A percentile compares a stretch with the other conserved stretches of the same genome.
Conservation (phyloP, 1,140 invertebrate species). For the Heterodera carotae region DNA sequence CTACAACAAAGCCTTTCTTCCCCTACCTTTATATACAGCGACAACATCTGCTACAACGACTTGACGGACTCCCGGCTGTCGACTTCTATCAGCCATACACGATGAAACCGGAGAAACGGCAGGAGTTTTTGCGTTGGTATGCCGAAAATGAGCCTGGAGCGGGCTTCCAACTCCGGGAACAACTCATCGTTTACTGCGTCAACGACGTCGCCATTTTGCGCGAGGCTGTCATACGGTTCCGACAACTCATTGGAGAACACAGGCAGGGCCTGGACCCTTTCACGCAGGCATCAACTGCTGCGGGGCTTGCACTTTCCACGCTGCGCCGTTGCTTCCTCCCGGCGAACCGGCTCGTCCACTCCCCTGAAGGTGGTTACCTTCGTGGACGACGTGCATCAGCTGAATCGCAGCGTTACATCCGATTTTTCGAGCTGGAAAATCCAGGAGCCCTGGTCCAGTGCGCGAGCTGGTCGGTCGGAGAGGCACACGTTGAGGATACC, state of each 20-base stretch:
- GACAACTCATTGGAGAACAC: conserved; percentile 13
- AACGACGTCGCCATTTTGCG: conserved; percentile 28
- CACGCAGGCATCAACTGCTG: not conserved
- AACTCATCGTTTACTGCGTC: not conserved
- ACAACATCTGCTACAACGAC: not conserved
- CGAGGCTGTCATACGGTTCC: not conserved
- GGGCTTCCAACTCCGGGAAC: no score
- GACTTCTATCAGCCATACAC: conserved; percentile 4
- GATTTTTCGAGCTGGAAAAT: conserved; percentile 8
- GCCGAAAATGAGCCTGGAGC: not conserved
- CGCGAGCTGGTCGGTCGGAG: conserved; percentile 10
- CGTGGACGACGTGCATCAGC: conserved; percentile 2
- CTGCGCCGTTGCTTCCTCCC: conserved; percentile 20
- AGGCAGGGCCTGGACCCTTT: conserved; percentile 10
- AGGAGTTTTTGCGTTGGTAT: not conserved
- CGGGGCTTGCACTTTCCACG: conserved; percentile 10
- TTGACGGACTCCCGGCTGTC: not conserved
- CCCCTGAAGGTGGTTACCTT: conserved; percentile 18
- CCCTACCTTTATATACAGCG: conserved; percentile 16
- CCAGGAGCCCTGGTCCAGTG: not conserved
- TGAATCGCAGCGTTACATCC: conserved; percentile 9
- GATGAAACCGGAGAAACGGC: conserved; percentile 1
- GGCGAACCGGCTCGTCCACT: not conserved
- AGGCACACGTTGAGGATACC: conserved; percentile 18
- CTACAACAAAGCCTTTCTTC: conserved; percentile 22